Evolutionary conservation across 2,888 invertebrate species (phyloP), one percentile per base, ranked within the genome.

Genomic region (Zootermopsis nevadensis): DNA sequence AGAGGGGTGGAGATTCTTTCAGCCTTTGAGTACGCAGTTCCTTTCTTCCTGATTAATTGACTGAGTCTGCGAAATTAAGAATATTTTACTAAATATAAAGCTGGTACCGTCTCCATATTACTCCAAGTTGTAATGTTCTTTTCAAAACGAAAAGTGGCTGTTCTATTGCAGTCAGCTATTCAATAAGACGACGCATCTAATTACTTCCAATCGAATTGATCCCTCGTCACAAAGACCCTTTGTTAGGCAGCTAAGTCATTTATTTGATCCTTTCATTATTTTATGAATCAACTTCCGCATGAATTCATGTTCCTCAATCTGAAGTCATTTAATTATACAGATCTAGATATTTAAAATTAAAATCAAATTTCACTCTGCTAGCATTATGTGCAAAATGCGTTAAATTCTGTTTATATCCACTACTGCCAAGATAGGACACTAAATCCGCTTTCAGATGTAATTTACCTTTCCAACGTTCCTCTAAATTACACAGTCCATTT

Each of bases 161-260:
- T 79, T 79, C 77, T 38, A 35, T 79, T 79, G 15, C 79, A 79
- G 79, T 79, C 79, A 79, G 35, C 60, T 66, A 79, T 79, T 35
- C 60, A 79, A 79, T 60, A 66, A 79, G 55, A 79, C 60, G 38
- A 60, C 33, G 60, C 38, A 79, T 79, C 79, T 35, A 79, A 79
- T 79, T 60, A 79, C 60, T 79, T 79, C 79, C 79, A 79, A 79
- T 79, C 79, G 60, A 79, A 35, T 7, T n/a, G 60, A 15, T 77
- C 31, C 55, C 66, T 79, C 60, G 60, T 79, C 42, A 74, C 33
- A 74, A 74, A 74, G 74, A 42, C 33, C 74, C 74, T 74, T 74
- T 74, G 74, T 74, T 74, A 33, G 33, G 31, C n/a, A 74, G 10
- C 42, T 74, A 74, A 74, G 74, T 38, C 74, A 3, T 74, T 8